phyloP scores from a whole-genome alignment of 2,888 invertebrate species.

The Neria commutata region DNA sequence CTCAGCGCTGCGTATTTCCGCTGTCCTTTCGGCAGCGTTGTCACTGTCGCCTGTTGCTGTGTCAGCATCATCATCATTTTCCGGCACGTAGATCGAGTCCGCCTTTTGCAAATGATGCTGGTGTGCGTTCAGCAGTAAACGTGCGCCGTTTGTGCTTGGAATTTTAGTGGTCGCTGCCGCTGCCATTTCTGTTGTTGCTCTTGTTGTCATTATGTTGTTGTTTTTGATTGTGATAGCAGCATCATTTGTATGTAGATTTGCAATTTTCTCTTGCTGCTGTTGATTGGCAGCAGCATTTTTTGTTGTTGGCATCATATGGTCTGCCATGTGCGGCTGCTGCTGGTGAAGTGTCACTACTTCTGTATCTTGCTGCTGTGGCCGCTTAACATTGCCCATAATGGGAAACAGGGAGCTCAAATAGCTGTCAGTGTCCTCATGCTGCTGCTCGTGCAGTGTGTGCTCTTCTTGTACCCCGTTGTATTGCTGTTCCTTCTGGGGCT shows the following conservation, averaged over 20 bases:
- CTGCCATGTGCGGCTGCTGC: too few species aligned
- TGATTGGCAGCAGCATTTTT: too few species aligned
- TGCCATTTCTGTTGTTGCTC: slow-evolving; percentile 34
- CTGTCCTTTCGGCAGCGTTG: not conserved
- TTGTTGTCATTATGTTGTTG: slow-evolving; percentile 7
- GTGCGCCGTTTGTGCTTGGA: slow-evolving; percentile 30
- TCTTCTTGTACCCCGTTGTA: too few species aligned
- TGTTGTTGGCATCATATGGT: too few species aligned
- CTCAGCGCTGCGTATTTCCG: not conserved
- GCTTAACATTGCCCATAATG: not conserved
- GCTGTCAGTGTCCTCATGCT: not conserved
- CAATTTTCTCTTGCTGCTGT: too few species aligned
- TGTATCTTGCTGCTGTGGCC: not conserved
- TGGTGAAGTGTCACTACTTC: not conserved
- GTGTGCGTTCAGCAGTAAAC: too few species aligned
- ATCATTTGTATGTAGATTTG: too few species aligned
- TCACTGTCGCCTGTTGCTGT: slow-evolving; percentile 12
- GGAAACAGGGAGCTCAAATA: not conserved
- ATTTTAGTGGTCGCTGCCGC: slow-evolving; percentile 9
- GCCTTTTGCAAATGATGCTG: slow-evolving; percentile 40
- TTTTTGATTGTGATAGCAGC: too few species aligned
- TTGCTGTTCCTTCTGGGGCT: too few species aligned
- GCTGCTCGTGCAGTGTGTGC: too few species aligned
- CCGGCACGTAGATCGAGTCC: slow-evolving; percentile 44
- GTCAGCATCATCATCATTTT: slow-evolving; percentile 31